These are phyloP conservation scores for Pedicia rivosa DNA, from an alignment of 2,888 invertebrate species.

Conservation along the genomic window DNA sequence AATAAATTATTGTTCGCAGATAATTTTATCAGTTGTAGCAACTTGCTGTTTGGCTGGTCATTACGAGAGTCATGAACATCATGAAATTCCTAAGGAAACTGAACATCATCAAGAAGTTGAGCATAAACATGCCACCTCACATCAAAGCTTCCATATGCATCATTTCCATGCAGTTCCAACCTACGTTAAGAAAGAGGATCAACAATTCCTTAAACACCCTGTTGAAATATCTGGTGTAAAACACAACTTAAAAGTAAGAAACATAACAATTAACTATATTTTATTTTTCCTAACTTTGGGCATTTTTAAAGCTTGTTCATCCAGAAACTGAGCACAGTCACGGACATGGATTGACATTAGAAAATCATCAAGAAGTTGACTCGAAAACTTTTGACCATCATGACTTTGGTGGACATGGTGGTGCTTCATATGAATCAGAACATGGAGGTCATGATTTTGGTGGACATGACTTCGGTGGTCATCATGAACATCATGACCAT, in stretches of 20 bases:
- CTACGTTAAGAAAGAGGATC: constrained; percentile 49
- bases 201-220: constrained; percentile 45
- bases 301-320: constrained; percentile 30
- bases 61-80: constrained; percentile 19
- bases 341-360: constrained; percentile 41
- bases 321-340: constrained; percentile 42
- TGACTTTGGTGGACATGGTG: background rate
- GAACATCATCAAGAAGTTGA: constrained; percentile 42
- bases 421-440: background rate
- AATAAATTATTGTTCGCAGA: too few species aligned
- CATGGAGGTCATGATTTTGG: constrained; percentile 20
- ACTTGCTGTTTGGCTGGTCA: too few species aligned
- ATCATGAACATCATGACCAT: too few species aligned
- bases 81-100: constrained; percentile 30
- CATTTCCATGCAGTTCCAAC: constrained; percentile 55
- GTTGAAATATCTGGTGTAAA: constrained; percentile 45
- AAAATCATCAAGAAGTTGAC: constrained; percentile 33
- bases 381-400: constrained; percentile 4
- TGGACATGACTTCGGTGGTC: too few species aligned
- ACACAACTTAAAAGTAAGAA: constrained; percentile 34
- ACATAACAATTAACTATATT: background rate
- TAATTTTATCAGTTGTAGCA: too few species aligned
- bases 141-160: constrained; percentile 51
- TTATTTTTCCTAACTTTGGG: background rate
- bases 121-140: constrained; percentile 50